A percentile compares a stretch with the other conserved stretches of the same genome.
Evolutionary conservation across 2,888 invertebrate species (phyloP).

Genomic region (Hyppa rectilinea): DNA sequence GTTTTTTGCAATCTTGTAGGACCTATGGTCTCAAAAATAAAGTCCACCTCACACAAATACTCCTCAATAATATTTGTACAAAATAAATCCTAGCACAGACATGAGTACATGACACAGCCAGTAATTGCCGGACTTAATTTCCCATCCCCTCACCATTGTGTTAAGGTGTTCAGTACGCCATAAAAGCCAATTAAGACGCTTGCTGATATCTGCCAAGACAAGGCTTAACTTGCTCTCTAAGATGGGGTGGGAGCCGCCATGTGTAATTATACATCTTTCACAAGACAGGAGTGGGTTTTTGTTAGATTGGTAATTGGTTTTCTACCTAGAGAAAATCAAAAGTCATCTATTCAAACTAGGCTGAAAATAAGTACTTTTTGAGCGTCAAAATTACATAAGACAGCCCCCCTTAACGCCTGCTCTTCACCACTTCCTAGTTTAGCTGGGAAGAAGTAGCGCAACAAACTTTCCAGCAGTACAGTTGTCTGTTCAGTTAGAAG

Average conservation of each 20-base stretch:
- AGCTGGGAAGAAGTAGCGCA: too few relatives aligned
- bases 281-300: constrained; percentile 14
- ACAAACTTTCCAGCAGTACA: too few relatives aligned
- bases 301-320: neutral
- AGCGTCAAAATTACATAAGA: too few relatives aligned
- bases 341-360: too few relatives aligned
- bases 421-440: too few relatives aligned
- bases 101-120: constrained; percentile 29
- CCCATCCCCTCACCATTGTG: constrained; percentile 47
- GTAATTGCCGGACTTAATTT: constrained; percentile 46
- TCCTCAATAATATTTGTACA: constrained; percentile 2
- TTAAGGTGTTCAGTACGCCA: constrained; percentile 58
- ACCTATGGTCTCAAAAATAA: too few relatives aligned
- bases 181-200: constrained; percentile 59
- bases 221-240: constrained; percentile 46
- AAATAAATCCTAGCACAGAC: constrained; percentile 13
- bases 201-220: constrained; percentile 58
- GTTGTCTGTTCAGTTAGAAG: too few relatives aligned
- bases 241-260: constrained; percentile 32
- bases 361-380: too few relatives aligned
- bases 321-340: too few relatives aligned
- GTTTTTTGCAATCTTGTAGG: too few relatives aligned
- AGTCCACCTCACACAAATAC: neutral
- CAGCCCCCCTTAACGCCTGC: too few relatives aligned
- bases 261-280: constrained; percentile 50